phyloP scores from a whole-genome alignment of 2,888 invertebrate genomes.

The Coelogynopora nodosa region DNA sequence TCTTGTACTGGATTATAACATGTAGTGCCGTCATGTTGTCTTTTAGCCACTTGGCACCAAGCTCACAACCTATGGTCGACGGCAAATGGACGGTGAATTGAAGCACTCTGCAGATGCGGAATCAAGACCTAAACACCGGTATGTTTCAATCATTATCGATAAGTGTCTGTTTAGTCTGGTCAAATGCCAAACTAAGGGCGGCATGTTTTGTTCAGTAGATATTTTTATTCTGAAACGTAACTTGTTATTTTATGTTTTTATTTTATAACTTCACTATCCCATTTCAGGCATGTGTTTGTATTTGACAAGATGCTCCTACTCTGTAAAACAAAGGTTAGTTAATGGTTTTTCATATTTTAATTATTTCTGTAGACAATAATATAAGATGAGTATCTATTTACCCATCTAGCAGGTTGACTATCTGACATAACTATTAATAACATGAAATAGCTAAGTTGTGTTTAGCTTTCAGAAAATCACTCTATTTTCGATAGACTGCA shows the following conservation, averaged over 20 bases:
- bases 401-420: no score
- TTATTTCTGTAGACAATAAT: no score
- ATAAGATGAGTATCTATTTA: no score
- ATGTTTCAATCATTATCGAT: neutral
- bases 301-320: conserved; percentile 94
- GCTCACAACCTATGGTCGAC: conserved; percentile 81
- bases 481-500: no score
- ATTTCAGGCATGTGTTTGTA: conserved; percentile 80
- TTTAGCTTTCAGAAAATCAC: no score
- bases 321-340: conserved; percentile 74
- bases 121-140: conserved; percentile 15
- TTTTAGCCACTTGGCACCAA: conserved; percentile 71
- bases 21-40: conserved; percentile 32
- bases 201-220: no score
- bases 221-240: no score
- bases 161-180: neutral
- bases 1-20: neutral
- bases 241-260: no score
- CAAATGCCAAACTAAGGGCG: conserved; percentile 33
- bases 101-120: conserved; percentile 74
- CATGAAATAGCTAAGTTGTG: no score
- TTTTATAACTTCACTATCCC: no score
- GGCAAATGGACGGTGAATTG: conserved; percentile 87
- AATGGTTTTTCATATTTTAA: no score
- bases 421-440: no score